A percentile compares a stretch with the other conserved stretches of the same genome.
These are phyloP conservation scores for Panthera tigris DNA, from an alignment of 2,113 vertebrate genomes.

Conservation along the genomic window DNA sequence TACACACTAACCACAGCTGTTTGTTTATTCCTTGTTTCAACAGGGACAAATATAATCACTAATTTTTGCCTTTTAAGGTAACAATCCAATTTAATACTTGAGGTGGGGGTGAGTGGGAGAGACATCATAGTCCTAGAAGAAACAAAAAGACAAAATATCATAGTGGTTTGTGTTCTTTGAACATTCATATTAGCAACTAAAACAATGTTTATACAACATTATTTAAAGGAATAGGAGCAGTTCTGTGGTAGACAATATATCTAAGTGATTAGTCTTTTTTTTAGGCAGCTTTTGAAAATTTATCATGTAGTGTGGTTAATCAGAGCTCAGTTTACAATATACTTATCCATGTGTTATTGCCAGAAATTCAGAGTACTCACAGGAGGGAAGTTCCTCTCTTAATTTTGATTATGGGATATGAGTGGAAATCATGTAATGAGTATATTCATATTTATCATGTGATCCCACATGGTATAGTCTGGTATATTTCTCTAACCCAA, in stretches of 20 bases:
- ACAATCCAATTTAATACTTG: constrained; percentile 33
- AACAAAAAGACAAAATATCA: constrained; percentile 34
- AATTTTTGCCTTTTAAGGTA: constrained; percentile 78
- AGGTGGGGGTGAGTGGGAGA: neutral
- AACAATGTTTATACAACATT: neutral
- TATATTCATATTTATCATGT: neutral
- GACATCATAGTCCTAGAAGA: neutral
- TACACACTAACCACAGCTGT: constrained; percentile 62
- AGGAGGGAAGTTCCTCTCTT: neutral
- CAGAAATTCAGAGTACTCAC: neutral
- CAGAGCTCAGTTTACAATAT: neutral
- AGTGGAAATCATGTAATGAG: neutral
- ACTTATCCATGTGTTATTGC: neutral
- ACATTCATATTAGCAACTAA: neutral
- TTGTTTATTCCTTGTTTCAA: constrained; percentile 70
- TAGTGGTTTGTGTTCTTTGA: neutral
- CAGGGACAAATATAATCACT: constrained; percentile 67
- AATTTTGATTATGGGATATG: neutral
- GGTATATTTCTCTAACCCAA: neutral
- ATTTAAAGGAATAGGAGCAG: neutral
- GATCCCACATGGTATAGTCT: neutral
- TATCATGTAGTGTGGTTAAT: neutral
- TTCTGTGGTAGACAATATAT: neutral
- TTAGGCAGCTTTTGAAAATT: neutral
- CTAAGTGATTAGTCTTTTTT: neutral